Percentiles rank a stretch among this genome's conserved stretches.
phyloP scores from a whole-genome alignment of 1,140 invertebrate genomes.

The Ceratina japonica region DNA sequence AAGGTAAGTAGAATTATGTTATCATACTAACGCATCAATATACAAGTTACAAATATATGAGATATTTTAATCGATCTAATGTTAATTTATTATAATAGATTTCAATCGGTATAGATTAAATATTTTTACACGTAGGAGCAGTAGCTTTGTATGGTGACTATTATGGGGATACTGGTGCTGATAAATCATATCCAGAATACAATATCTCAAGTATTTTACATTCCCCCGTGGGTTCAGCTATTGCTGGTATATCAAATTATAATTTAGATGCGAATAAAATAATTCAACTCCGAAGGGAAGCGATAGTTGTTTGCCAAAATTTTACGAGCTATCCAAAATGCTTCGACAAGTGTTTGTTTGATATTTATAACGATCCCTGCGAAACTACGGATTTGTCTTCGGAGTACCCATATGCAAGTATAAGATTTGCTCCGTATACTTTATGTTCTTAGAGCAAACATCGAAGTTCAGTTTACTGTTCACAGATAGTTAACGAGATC shows the following conservation, averaged over 20 bases:
- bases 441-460: neutral
- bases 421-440: neutral
- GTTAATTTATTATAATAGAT: no score
- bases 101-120: neutral
- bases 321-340: constrained; percentile 50
- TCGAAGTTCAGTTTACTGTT: constrained; percentile 2
- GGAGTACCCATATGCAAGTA: constrained; percentile 60
- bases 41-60: no score
- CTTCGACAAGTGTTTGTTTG: constrained; percentile 67
- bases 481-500: constrained; percentile 65
- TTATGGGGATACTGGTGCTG: constrained; percentile 62
- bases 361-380: constrained; percentile 73
- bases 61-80: no score
- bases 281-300: constrained; percentile 52
- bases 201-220: constrained; percentile 51
- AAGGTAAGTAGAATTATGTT: constrained; percentile 55
- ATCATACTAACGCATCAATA: no score
- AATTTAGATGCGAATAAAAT: constrained; percentile 32
- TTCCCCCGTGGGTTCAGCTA: constrained; percentile 62
- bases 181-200: constrained; percentile 61
- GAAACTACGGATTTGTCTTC: constrained; percentile 69
- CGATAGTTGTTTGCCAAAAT: constrained; percentile 59
- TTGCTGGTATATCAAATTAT: constrained; percentile 19
- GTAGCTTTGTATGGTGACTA: constrained; percentile 32
- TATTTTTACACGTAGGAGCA: neutral